Evolutionary conservation across 2,797 vertebrate genomes (phyloP).

Genomic region (Melanotaenia boesemani): DNA sequence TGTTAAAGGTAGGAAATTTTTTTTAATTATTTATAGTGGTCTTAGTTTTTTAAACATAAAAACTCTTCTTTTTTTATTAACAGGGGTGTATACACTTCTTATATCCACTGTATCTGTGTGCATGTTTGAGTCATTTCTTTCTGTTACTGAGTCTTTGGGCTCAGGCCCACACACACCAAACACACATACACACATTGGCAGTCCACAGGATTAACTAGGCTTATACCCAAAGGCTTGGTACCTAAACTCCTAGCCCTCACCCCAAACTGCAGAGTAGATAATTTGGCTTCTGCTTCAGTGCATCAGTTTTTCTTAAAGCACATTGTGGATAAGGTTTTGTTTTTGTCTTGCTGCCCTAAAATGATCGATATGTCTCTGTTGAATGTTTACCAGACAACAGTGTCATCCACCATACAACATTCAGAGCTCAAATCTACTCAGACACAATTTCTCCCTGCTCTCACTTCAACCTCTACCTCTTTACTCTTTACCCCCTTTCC

Average conservation of each 20-base stretch:
- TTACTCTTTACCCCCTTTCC: background rate
- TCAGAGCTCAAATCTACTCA: slow-evolving; percentile 30
- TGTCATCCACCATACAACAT: slow-evolving; percentile 36
- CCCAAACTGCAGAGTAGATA: slow-evolving; percentile 45
- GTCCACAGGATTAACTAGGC: slow-evolving; percentile 61
- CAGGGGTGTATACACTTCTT: background rate
- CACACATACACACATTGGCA: slow-evolving; percentile 31
- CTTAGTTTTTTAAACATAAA: background rate
- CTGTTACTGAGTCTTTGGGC: slow-evolving; percentile 8
- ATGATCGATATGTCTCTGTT: slow-evolving; percentile 35
- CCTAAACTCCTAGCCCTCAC: slow-evolving; percentile 38
- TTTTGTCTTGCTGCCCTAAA: slow-evolving; percentile 21
- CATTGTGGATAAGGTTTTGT: background rate
- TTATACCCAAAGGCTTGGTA: slow-evolving; percentile 61
- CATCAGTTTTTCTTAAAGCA: slow-evolving; percentile 38
- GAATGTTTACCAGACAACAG: slow-evolving; percentile 45
- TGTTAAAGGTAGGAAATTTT: background rate
- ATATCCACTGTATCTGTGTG: background rate
- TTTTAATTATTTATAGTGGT: background rate
- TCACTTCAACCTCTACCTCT: background rate
- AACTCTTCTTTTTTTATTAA: background rate
- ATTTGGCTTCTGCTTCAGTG: slow-evolving; percentile 46
- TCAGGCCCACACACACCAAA: background rate
- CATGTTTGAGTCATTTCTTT: slow-evolving; percentile 22
- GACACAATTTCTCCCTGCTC: slow-evolving; percentile 9